phyloP scores from a whole-genome alignment of 2,113 vertebrate species.

The Choloepus hoffmanni region DNA sequence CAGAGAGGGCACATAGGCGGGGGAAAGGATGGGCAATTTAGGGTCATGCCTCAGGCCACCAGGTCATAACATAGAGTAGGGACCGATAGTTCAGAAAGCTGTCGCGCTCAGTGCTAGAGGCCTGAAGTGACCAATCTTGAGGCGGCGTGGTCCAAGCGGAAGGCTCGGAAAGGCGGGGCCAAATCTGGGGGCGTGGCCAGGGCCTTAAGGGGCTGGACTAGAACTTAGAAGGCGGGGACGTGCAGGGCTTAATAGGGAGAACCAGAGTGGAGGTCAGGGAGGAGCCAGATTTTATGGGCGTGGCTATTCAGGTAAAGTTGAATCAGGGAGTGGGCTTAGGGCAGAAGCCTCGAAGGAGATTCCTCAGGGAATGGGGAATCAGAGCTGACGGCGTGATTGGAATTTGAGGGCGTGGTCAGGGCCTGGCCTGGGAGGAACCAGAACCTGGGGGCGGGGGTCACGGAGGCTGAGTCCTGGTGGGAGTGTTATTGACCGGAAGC shows the following conservation, averaged over 20 bases:
- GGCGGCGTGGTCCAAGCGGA: background rate
- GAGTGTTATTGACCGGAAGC: background rate
- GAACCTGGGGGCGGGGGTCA: background rate
- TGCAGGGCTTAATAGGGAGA: background rate
- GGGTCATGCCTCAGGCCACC: background rate
- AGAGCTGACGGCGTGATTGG: background rate
- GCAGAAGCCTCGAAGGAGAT: background rate
- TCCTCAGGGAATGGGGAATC: background rate
- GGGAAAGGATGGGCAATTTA: background rate
- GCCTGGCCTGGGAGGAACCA: background rate
- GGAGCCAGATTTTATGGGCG: background rate
- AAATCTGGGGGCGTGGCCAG: background rate
- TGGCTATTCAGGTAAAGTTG: background rate
- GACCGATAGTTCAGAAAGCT: background rate
- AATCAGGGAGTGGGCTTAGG: background rate
- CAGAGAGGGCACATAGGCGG: background rate
- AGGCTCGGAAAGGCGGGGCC: background rate
- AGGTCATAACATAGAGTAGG: background rate
- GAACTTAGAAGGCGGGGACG: accelerated
- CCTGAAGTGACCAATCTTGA: background rate
- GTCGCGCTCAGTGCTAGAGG: background rate
- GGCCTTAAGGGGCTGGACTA: background rate
- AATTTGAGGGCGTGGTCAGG: background rate
- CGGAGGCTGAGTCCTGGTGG: background rate
- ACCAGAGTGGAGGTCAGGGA: background rate